These are phyloP conservation scores for Conistra vaccinii DNA, from an alignment of 2,888 invertebrate species.

Conservation along the genomic window DNA sequence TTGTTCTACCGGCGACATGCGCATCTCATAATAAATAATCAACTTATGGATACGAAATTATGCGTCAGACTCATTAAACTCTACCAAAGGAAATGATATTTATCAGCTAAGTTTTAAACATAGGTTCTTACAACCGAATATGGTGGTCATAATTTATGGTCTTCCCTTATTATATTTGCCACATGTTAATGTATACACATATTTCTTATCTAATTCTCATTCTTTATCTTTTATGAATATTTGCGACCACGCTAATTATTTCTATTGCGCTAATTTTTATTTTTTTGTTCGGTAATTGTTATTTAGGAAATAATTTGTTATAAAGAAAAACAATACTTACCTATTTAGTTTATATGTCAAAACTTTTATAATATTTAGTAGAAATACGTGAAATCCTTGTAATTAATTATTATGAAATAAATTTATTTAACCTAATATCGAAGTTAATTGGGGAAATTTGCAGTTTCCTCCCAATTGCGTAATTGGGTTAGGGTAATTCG, in stretches of 20 bases:
- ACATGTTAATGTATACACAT: background rate
- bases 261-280: background rate
- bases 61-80: slow-evolving; percentile 70
- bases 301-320: background rate
- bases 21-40: slow-evolving; percentile 72
- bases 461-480: background rate
- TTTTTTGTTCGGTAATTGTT: background rate
- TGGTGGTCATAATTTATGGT: background rate
- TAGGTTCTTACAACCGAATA: background rate
- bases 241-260: background rate
- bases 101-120: slow-evolving; percentile 2
- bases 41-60: slow-evolving; percentile 69
- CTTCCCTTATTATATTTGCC: background rate
- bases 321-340: background rate
- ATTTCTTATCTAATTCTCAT: background rate
- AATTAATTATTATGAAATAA: background rate
- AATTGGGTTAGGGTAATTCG: background rate
- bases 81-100: slow-evolving; percentile 54
- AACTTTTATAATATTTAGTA: background rate
- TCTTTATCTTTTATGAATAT: background rate
- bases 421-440: background rate
- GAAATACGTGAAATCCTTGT: background rate
- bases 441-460: background rate
- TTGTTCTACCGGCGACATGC: slow-evolving; percentile 67
- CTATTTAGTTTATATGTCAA: background rate